Conservation (phyloP, 2,113 vertebrate species). For the Seriola dumerili region DNA sequence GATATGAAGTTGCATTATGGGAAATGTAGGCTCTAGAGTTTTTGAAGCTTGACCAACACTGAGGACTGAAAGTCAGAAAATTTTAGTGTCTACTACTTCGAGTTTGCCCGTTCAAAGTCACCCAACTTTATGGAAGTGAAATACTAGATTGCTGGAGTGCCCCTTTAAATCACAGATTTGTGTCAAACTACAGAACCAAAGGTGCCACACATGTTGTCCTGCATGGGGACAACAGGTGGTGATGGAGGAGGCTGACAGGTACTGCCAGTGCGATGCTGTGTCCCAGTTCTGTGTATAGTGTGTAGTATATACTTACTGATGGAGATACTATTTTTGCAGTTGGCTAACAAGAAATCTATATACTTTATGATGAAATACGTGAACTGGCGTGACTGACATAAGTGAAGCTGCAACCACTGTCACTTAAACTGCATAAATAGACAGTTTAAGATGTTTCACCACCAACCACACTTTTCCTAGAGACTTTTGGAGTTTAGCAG, state of each 20-base stretch:
- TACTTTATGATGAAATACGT: neutral
- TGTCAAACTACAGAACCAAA: neutral
- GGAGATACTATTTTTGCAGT: neutral
- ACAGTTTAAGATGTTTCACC: neutral
- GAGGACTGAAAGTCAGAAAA: too few species aligned
- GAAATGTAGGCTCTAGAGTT: too few species aligned
- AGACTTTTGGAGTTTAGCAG: neutral
- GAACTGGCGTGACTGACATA: neutral
- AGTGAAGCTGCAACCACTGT: neutral
- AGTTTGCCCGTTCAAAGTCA: neutral
- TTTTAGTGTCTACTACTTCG: neutral
- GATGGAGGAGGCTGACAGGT: neutral
- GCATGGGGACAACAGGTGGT: neutral
- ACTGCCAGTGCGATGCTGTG: neutral
- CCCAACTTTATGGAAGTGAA: neutral
- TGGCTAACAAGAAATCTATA: neutral
- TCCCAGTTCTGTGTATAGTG: neutral
- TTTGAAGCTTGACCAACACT: too few species aligned
- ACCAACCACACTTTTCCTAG: too few species aligned
- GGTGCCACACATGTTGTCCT: neutral
- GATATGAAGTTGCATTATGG: too few species aligned
- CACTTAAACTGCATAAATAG: neutral
- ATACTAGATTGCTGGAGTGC: neutral
- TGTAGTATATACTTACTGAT: neutral
- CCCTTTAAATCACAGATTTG: neutral